Percentiles rank a stretch among this genome's conserved stretches.
Evolutionary conservation across 2,888 invertebrate genomes (phyloP).

Genomic region (Caenorhabditis drosophilae): DNA sequence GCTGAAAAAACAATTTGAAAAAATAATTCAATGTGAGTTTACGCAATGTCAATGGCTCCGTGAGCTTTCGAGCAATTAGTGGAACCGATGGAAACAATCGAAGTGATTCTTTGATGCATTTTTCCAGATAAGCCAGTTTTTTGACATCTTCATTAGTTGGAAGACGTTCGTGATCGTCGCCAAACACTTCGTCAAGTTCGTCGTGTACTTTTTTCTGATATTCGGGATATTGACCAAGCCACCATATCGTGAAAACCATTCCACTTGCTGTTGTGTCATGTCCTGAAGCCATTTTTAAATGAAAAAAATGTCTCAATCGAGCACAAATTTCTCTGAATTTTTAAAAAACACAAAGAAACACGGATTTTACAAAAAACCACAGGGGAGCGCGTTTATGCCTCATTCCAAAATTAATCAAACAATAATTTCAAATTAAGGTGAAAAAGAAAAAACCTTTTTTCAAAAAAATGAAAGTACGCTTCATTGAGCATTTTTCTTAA

Average conservation of each 20-base stretch:
- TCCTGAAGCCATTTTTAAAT: constrained; percentile 10
- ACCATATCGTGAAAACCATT: constrained; percentile 70
- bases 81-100: constrained; percentile 53
- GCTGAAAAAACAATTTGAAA: constrained; percentile 41
- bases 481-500: too few species aligned
- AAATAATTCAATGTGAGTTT: too few species aligned
- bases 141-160: constrained; percentile 67
- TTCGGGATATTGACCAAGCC: constrained; percentile 69
- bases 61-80: constrained; percentile 37
- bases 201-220: constrained; percentile 69
- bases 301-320: too few species aligned
- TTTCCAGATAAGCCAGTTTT: constrained; percentile 62
- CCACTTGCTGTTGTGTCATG: constrained; percentile 72
- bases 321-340: too few species aligned
- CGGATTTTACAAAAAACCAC: too few species aligned
- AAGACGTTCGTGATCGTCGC: constrained; percentile 43
- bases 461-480: too few species aligned
- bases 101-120: constrained; percentile 63
- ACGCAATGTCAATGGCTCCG: too few species aligned
- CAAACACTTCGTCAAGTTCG: constrained; percentile 48
- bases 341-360: too few species aligned
- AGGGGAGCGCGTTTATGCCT: too few species aligned
- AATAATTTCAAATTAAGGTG: too few species aligned
- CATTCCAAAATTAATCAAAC: too few species aligned
- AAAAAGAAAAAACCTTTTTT: too few species aligned